These are phyloP conservation scores for Gibbula magus DNA, from an alignment of 2,888 invertebrate genomes.

Conservation along the genomic window DNA sequence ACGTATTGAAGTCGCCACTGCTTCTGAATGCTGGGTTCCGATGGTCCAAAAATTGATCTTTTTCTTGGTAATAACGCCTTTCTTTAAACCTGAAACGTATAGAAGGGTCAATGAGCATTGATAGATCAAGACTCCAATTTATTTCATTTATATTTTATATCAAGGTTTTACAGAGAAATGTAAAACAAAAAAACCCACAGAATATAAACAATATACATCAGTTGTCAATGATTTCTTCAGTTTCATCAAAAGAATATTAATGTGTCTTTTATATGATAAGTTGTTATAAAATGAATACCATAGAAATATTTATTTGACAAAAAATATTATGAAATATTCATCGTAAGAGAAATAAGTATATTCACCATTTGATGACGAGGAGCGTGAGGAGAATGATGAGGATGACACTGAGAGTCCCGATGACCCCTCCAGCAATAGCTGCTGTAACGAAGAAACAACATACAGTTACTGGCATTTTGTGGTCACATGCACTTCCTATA, in stretches of 20 bases:
- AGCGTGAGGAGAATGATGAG: slow-evolving; percentile 63
- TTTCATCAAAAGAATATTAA: too few species aligned
- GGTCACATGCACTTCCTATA: too few species aligned
- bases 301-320: too few species aligned
- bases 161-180: not conserved
- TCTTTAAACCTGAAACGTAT: slow-evolving; percentile 45
- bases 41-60: slow-evolving; percentile 63
- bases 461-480: not conserved
- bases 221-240: too few species aligned
- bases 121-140: not conserved
- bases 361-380: slow-evolving; percentile 63
- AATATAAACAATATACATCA: too few species aligned
- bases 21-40: slow-evolving; percentile 66
- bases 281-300: too few species aligned
- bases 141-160: not conserved
- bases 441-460: slow-evolving; percentile 47
- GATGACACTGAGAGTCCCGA: slow-evolving; percentile 66
- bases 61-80: slow-evolving; percentile 44
- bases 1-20: slow-evolving; percentile 50
- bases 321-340: too few species aligned
- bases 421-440: slow-evolving; percentile 70
- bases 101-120: not conserved
- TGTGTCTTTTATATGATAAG: too few species aligned
- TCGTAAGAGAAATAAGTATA: too few species aligned
- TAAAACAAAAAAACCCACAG: too few species aligned